Base-by-base conservation (phyloP, 2,888 invertebrate genomes). In the Apamea anceps region DNA sequence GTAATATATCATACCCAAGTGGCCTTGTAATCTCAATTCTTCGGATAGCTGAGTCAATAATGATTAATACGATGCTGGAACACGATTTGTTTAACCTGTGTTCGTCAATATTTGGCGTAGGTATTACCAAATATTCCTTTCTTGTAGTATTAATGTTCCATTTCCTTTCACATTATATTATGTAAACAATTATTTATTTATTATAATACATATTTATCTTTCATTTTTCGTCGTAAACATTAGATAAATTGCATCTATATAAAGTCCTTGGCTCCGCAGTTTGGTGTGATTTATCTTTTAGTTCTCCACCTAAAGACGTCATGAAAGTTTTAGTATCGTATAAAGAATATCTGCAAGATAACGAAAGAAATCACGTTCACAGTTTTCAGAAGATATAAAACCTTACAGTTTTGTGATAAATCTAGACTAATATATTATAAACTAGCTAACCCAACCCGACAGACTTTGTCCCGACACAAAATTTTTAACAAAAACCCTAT, bases 1-100 rank as follows among this genome's bases (percentile, higher is more conserved):
- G 80, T 72, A 75, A 85, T 85, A 62, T 82, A 77, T 82, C 72
- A 73, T 76, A 3, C 67, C 68, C 77, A 75, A 66, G 82, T 81
- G 51, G 63, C 54, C 15, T 48, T 79, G 60, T 72, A 54, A 72
- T 62, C 67, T 67, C 45, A 70, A 70, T 54, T 62, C n/a, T 54
- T 48, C 15, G 60, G 45, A 68, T 60, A 77, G 25, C 28, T 83
- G 60, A 77, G 45, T 67, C 57, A 65, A 57, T 82, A 74, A 37
- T 57, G 45, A 57, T 65, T 65, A 65, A 65, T 65, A 65, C 12
- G 1, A 37, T 65, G 15, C 28, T 48, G 37, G 62, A 62, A 51
- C 66, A 67, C 45, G 42, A 60, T 62, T 82, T 51, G 62, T 71
- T 54, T 79, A 7, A 48, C 8, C n/a, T 42, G n/a, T 74, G 12